Percentiles rank a stretch among this genome's conserved stretches.
phyloP scores from a whole-genome alignment of 2,888 invertebrate genomes.

The Saturnia pavonia region DNA sequence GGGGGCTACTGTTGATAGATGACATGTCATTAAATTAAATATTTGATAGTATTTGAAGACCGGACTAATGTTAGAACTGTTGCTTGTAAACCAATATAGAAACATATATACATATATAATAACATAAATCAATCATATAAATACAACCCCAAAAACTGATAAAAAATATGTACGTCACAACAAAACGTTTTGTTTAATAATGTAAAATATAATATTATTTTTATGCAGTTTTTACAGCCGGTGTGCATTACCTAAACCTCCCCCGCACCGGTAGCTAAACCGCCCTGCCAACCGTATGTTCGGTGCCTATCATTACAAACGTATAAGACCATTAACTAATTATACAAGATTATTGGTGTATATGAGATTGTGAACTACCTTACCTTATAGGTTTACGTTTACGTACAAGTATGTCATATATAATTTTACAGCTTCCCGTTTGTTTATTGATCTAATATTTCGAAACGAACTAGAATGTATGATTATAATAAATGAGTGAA shows the following conservation, averaged over 20 bases:
- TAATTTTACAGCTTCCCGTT: neutral
- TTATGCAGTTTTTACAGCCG: neutral
- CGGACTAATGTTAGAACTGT: no score
- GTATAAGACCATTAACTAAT: constrained; percentile 71
- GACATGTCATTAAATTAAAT: no score
- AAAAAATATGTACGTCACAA: no score
- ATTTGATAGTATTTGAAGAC: no score
- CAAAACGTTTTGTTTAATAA: no score
- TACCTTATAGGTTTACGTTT: no score
- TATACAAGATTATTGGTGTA: constrained; percentile 59
- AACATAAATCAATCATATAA: no score
- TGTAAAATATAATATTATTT: no score
- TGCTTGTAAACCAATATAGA: no score
- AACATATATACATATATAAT: no score
- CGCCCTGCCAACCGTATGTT: constrained; percentile 61
- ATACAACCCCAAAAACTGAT: no score
- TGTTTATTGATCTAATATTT: neutral
- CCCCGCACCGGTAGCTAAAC: constrained; percentile 47
- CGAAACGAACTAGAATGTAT: neutral
- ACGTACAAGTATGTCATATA: neutral
- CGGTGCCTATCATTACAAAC: constrained; percentile 68
- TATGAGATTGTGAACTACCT: constrained; percentile 35
- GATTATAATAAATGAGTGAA: neutral
- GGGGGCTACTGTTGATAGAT: no score
- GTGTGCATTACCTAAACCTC: constrained; percentile 33